Evolutionary conservation across 1,140 invertebrate genomes (phyloP), one percentile per base, ranked within the genome.

Genomic region (Penaeus indicus): DNA sequence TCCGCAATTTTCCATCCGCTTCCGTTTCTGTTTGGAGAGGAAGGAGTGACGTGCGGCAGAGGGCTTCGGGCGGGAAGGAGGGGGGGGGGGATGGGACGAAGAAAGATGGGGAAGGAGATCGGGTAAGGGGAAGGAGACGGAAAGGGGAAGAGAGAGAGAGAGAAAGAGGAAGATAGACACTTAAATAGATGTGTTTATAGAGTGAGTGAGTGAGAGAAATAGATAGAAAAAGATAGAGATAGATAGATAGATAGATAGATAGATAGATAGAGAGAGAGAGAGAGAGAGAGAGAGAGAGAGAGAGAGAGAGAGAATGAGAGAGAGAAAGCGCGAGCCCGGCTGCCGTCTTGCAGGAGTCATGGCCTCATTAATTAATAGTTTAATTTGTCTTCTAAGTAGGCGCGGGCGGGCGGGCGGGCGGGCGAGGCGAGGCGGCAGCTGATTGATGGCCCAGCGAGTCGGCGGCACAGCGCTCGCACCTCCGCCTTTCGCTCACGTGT

Each of bases 1-100:
- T 87, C 85, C 85, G 85, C 85, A 87, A 54, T 87, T 87, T 87
- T 87, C 78, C 85, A 82, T 81, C 60, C 60, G 78, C 85, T 81
- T 87, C 85, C 85, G 85, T 87, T 87, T 86, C 85, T 86, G 85
- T 80, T 80, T 80, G 75, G 85, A 80, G 62, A 86, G 47, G 47
- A 54, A 54, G 47, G 47, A 54, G 47, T 54, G 47, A 54, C 47
- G 47, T 54, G 47, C 47, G 47, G 47, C 3, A 54, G 47, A 13
- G 47, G 32, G 27, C 75, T 38, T 7, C 32, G 38, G 22, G 47
- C 25, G 69, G 64, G 27, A 42, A 47, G 42, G 54, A 27, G 64
- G 67, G 27, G 75, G 83, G 25, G 67, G 54, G 60, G 69, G 84
- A 32, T 54, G 32, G 54, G 25, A 62, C 67, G n/a, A 77, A 86